Evolutionary conservation across 2,888 invertebrate genomes (phyloP).

Genomic region (Chesias legatella): DNA sequence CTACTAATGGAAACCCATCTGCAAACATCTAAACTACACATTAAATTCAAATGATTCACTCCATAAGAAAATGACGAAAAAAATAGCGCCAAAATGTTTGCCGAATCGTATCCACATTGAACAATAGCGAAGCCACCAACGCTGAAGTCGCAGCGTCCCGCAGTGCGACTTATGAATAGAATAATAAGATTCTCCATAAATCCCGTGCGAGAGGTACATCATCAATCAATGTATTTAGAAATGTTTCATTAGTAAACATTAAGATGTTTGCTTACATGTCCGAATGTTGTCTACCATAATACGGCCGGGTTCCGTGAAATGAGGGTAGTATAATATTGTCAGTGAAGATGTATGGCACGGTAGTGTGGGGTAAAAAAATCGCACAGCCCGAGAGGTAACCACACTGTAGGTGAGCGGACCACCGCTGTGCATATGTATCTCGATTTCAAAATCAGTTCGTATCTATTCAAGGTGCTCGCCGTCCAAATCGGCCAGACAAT

Average conservation of each 20-base stretch:
- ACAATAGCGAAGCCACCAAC: conserved; percentile 75
- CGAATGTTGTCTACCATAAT: conserved; percentile 65
- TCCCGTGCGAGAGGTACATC: conserved; percentile 61
- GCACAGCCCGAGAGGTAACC: conserved; percentile 30
- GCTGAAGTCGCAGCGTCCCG: conserved; percentile 63
- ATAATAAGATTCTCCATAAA: conserved; percentile 69
- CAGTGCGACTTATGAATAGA: conserved; percentile 72
- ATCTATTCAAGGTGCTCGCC: conserved; percentile 33
- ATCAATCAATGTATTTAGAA: conserved; percentile 77
- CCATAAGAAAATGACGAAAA: conserved; percentile 46
- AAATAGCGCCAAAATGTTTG: conserved; percentile 62
- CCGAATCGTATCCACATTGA: conserved; percentile 57
- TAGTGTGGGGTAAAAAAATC: conserved; percentile 49
- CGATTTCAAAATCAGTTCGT: conserved; percentile 43
- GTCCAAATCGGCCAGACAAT: conserved; percentile 34
- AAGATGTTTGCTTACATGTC: conserved; percentile 80
- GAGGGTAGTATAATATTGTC: conserved; percentile 61
- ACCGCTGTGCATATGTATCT: conserved; percentile 55
- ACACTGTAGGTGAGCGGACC: conserved; percentile 60
- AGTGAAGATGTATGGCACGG: conserved; percentile 53
- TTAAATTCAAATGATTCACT: conserved; percentile 73
- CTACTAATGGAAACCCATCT: conserved; percentile 70
- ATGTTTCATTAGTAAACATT: conserved; percentile 80
- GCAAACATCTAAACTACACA: conserved; percentile 65
- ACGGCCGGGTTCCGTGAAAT: conserved; percentile 69